Conservation (phyloP, 2,888 invertebrate species). For the Lacanobia oleracea region DNA sequence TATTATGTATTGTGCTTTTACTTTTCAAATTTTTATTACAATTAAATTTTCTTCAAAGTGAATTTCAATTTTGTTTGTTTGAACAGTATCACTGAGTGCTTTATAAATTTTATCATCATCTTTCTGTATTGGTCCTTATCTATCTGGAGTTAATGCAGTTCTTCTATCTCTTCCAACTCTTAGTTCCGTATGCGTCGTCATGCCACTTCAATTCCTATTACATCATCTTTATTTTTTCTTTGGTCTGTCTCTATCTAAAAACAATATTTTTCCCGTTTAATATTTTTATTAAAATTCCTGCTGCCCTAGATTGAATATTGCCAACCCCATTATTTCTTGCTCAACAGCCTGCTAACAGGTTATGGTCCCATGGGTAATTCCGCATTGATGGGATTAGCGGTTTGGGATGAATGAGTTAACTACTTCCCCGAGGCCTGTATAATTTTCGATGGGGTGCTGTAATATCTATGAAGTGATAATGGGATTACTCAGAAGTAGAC, state of each 20-base stretch:
- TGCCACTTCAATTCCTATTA: background rate
- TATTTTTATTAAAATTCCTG: constrained; percentile 25
- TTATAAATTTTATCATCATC: background rate
- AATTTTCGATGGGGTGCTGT: constrained; percentile 33
- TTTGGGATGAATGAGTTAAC: constrained; percentile 55
- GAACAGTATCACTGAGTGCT: background rate
- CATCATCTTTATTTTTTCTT: background rate
- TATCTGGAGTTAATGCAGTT: background rate
- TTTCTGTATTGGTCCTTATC: background rate
- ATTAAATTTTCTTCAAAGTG: background rate
- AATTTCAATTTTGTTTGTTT: background rate
- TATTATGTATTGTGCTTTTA: background rate
- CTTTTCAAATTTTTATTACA: background rate
- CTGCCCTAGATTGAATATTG: constrained; percentile 38
- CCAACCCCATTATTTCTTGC: constrained; percentile 47
- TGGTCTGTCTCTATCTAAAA: background rate
- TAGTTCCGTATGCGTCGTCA: background rate
- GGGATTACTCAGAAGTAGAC: background rate
- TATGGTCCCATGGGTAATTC: constrained; percentile 61
- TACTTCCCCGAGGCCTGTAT: constrained; percentile 33
- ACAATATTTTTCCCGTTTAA: background rate
- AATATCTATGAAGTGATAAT: constrained; percentile 36
- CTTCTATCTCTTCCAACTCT: background rate
- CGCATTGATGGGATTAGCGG: constrained; percentile 60
- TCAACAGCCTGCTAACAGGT: constrained; percentile 48